Evolutionary conservation across 2,888 invertebrate genomes (phyloP).

Genomic region (Encarsia formosa): DNA sequence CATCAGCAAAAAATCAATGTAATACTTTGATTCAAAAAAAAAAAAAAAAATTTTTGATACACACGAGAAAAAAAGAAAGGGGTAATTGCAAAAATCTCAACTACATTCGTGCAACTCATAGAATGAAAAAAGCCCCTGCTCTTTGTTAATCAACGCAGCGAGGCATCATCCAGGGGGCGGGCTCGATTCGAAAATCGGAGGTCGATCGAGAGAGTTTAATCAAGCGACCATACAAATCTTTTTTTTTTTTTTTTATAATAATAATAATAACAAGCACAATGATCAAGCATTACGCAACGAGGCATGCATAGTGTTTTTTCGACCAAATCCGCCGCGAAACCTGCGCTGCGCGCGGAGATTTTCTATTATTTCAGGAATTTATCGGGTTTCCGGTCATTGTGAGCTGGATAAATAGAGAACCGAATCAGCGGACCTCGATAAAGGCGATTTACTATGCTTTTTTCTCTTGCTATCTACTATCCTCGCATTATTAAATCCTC

Average conservation of each 20-base stretch:
- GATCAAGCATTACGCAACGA: constrained; percentile 32
- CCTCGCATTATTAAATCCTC: not conserved
- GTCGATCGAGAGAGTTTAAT: constrained; percentile 31
- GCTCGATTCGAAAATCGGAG: constrained; percentile 13
- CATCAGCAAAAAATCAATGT: no score
- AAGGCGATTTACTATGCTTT: constrained; percentile 9
- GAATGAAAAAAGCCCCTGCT: not conserved
- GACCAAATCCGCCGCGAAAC: no score
- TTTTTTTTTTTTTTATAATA: constrained; percentile 28
- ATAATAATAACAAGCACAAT: no score
- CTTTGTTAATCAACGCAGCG: constrained; percentile 14
- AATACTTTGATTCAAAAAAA: no score
- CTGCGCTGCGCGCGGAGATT: constrained; percentile 6
- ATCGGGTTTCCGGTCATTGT: constrained; percentile 40
- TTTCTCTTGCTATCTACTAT: not conserved
- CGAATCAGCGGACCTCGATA: constrained; percentile 7
- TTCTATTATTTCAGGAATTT: constrained; percentile 36
- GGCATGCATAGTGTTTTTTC: constrained; percentile 32
- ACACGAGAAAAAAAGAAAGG: not conserved
- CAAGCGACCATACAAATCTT: constrained; percentile 23
- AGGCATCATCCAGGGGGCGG: no score
- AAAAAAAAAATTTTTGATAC: not conserved
- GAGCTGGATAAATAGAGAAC: constrained; percentile 26
- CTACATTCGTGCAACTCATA: no score
- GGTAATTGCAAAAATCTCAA: no score